Percentiles rank a stretch among this genome's conserved stretches.
Conservation (phyloP, 2,113 vertebrate species). For the Oxyruncus cristatus region DNA sequence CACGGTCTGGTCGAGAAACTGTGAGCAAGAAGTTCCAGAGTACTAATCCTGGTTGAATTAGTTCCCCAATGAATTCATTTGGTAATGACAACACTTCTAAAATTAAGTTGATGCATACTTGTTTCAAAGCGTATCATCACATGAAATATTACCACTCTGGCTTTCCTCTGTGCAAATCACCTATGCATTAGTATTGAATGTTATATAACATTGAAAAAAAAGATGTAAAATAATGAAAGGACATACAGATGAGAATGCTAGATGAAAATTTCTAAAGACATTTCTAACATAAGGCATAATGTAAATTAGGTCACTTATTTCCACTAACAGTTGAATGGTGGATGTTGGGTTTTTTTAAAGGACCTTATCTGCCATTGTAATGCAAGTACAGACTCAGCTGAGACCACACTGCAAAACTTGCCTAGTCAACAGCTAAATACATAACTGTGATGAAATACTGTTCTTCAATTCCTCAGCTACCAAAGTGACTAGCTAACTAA, state of each 20-base stretch:
- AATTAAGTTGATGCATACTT: neutral
- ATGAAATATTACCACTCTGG: neutral
- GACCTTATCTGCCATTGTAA: neutral
- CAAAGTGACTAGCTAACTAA: neutral
- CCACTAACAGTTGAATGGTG: neutral
- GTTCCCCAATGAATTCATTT: fast-evolving
- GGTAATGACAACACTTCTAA: neutral
- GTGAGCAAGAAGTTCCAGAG: neutral
- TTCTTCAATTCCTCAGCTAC: neutral
- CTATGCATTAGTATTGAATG: neutral
- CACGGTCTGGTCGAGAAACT: neutral
- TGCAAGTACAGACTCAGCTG: neutral
- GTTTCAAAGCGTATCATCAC: neutral
- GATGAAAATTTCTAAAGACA: neutral
- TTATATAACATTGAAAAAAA: neutral
- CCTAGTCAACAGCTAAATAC: neutral
- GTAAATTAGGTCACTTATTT: neutral
- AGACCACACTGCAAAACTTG: neutral
- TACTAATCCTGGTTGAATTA: neutral
- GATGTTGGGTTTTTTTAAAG: neutral
- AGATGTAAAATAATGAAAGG: neutral
- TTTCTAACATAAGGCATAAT: neutral
- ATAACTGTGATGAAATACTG: neutral
- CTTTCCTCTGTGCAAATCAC: neutral
- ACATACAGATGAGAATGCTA: neutral